Base-by-base conservation (phyloP, 1,140 invertebrate species). In the Ceratosolen fusciceps region DNA sequence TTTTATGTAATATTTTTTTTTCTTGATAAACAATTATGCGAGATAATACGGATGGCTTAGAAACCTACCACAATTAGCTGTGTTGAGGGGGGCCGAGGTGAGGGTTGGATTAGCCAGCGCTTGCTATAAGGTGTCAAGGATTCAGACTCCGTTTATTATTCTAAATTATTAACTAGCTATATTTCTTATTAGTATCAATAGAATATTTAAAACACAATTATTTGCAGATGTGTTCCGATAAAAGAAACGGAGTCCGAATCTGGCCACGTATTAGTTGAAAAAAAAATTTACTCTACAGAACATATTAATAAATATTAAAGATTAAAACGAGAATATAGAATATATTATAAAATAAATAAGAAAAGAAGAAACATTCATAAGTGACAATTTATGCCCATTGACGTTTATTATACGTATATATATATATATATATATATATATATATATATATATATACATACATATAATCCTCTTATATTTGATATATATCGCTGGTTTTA, bases 11-110 rank as follows among this genome's bases (percentile, higher is more conserved):
- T 1, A 39, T 21, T 79, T 79, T 79, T 68, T 60, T 79, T 79
- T 79, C 37, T 79, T 26, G 58, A 52, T 19, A 0, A 29, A 29
- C 77, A 14, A n/a, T n/a, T 62, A 52, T 4, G 47, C 19, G 43
- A 47, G n/a, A n/a, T 56, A 24, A 47, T 47, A 75, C 14, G 65
- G 65, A 74, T 71, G 75, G 67, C 34, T 68, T 71, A 8, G n/a
- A 60, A 72, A 70, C 82, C 10, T 83, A 84, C 86, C 82, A 82
- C 39, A 82, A 84, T 81, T 86, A 88, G 86, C 87, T 88, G 87
- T 84, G 86, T 88, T 88, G 86, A 88, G 87, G 87, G 87, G 87
- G 87, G 87, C 86, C 87, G 87, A 87, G 80, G 83, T 87, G 86
- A 88, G 86, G 73, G 86, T 87, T 88, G 87, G 87, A 80, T 79